A percentile compares a stretch with the other conserved stretches of the same genome.
These are phyloP conservation scores for Palythoa grandis DNA, from an alignment of 92 coral and sea anemone genomes.

Conservation along the genomic window DNA sequence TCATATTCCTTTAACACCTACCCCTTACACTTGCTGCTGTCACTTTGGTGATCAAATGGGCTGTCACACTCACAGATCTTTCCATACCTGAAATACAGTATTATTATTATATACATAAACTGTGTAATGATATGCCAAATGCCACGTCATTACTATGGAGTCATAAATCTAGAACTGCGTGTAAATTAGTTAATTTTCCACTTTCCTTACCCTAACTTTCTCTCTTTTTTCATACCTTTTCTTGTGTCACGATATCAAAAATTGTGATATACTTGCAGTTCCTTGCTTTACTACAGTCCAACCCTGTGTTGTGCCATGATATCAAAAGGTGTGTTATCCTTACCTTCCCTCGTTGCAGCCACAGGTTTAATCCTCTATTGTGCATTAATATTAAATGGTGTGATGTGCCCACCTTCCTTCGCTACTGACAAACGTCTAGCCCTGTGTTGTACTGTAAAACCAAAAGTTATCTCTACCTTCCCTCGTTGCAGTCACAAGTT, in stretches of 20 bases:
- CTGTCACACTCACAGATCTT: constrained; percentile 83
- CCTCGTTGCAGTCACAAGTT: constrained; percentile 78
- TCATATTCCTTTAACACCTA: constrained; percentile 42
- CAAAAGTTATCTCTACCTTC: constrained; percentile 57
- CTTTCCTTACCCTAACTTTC: too few species aligned
- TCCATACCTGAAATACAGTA: constrained; percentile 63
- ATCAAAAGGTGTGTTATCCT: background rate
- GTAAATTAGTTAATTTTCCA: too few species aligned
- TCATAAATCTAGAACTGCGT: too few species aligned
- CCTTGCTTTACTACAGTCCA: too few species aligned
- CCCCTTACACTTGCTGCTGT: constrained; percentile 68
- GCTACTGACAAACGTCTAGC: constrained; percentile 68
- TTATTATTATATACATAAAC: background rate
- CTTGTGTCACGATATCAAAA: too few species aligned
- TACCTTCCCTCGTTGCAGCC: background rate
- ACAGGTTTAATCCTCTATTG: background rate
- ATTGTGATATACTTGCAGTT: too few species aligned
- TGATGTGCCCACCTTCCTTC: constrained; percentile 65
- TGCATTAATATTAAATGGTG: background rate
- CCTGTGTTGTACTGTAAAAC: background rate
- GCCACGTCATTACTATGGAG: too few species aligned
- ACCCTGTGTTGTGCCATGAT: too few species aligned
- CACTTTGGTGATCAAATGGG: constrained; percentile 71
- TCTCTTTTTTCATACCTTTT: too few species aligned
- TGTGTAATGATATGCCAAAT: too few species aligned